These are phyloP conservation scores for Anolis apletophallus DNA, from an alignment of 2,797 vertebrate genomes.

Conservation along the genomic window DNA sequence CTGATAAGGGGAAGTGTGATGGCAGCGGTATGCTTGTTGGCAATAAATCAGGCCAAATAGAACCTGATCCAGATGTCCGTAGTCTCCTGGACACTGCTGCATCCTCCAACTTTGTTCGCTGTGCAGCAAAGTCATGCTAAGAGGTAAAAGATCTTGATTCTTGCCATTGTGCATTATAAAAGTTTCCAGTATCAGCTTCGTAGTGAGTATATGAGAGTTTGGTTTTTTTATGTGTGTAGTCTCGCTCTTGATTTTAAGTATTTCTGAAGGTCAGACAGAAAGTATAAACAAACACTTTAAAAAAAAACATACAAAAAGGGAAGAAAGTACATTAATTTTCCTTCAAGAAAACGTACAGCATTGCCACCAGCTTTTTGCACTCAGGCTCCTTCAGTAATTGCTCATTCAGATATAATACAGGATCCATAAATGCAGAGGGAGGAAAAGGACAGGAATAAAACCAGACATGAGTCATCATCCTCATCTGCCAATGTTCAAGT, in stretches of 20 bases:
- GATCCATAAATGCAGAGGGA: slow-evolving; percentile 49
- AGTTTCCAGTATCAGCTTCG: no score
- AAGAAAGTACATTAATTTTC: slow-evolving; percentile 34
- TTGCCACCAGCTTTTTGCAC: slow-evolving; percentile 22
- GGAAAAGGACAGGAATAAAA: slow-evolving; percentile 55
- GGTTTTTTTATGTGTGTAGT: no score
- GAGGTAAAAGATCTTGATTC: no score
- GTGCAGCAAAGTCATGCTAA: no score
- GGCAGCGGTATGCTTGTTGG: no score
- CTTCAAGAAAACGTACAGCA: slow-evolving; percentile 21
- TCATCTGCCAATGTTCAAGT: slow-evolving; percentile 62
- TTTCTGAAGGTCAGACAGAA: background rate
- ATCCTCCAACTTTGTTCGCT: no score
- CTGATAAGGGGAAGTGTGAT: no score
- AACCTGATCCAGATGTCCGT: no score
- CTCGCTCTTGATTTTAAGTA: background rate
- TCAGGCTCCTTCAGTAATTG: slow-evolving; percentile 55
- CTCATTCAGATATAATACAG: slow-evolving; percentile 45
- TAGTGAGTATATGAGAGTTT: no score
- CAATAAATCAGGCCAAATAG: no score
- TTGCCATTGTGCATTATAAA: no score
- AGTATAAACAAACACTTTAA: background rate
- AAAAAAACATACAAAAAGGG: slow-evolving; percentile 1
- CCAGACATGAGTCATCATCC: slow-evolving; percentile 67
- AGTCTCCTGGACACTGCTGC: no score